Conservation (phyloP, 2,113 vertebrate genomes). For the Pionites leucogaster region DNA sequence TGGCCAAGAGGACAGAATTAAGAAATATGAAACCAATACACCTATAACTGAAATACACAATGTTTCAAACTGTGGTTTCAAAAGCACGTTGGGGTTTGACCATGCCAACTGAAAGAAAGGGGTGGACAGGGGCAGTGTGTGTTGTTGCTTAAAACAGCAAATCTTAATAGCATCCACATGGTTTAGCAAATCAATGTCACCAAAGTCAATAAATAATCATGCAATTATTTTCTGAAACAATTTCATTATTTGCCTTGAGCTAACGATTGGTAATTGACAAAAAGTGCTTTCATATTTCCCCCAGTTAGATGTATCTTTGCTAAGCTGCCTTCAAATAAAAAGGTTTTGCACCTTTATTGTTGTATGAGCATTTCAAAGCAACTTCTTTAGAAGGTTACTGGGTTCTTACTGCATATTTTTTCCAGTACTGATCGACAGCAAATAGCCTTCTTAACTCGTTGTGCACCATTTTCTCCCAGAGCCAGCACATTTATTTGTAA, state of each 20-base stretch:
- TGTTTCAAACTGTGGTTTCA: conserved; percentile 65
- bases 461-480: neutral
- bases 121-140: neutral
- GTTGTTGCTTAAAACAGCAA: conserved; percentile 73
- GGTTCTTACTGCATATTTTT: conserved; percentile 9
- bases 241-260: conserved; percentile 70
- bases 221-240: conserved; percentile 74
- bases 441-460: conserved; percentile 22
- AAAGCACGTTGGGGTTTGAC: conserved; percentile 67
- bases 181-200: conserved; percentile 74
- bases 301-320: conserved; percentile 4
- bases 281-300: conserved; percentile 51
- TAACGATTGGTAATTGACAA: conserved; percentile 60
- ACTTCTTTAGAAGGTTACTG: conserved; percentile 27
- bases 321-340: conserved; percentile 24
- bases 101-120: conserved; percentile 65
- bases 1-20: neutral
- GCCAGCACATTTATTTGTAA: neutral
- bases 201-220: conserved; percentile 80
- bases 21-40: conserved; percentile 57
- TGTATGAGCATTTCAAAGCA: conserved; percentile 32
- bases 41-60: conserved; percentile 24
- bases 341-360: conserved; percentile 23
- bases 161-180: conserved; percentile 79
- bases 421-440: neutral